Evolutionary conservation across 2,113 vertebrate genomes (phyloP).

Genomic region (Nyctereutes procyonoides): DNA sequence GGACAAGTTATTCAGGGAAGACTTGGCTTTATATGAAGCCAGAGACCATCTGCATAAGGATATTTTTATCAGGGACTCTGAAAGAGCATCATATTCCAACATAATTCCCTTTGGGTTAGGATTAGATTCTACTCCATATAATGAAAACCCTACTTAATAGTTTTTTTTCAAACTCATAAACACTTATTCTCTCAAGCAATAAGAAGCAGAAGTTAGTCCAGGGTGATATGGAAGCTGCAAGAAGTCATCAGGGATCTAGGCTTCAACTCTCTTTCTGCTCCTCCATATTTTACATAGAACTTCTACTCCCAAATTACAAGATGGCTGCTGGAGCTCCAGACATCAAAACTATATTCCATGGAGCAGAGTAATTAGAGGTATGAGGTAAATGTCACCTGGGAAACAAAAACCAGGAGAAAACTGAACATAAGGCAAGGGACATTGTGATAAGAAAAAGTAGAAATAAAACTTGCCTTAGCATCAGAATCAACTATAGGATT

Average conservation of each 20-base stretch:
- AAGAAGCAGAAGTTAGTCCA: background rate
- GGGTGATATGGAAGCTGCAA: background rate
- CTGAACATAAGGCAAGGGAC: background rate
- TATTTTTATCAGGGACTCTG: background rate
- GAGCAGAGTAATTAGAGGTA: background rate
- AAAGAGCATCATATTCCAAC: background rate
- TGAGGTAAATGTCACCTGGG: background rate
- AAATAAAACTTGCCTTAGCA: background rate
- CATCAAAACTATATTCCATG: background rate
- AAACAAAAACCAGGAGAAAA: constrained; percentile 8
- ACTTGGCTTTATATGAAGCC: background rate
- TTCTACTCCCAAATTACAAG: background rate
- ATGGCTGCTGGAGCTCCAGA: background rate
- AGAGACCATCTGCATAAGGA: background rate
- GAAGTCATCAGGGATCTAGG: background rate
- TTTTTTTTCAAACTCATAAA: background rate
- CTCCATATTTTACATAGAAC: background rate
- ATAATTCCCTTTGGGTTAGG: background rate
- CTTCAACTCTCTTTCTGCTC: background rate
- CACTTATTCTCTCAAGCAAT: background rate
- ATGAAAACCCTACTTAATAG: background rate
- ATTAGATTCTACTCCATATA: background rate
- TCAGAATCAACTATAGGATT: background rate
- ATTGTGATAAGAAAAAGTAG: background rate
- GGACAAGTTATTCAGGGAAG: background rate